Evolutionary conservation across 1,140 invertebrate species (phyloP), one percentile per base, ranked within the genome.

Genomic region (Polypedilum vanderplanki): DNA sequence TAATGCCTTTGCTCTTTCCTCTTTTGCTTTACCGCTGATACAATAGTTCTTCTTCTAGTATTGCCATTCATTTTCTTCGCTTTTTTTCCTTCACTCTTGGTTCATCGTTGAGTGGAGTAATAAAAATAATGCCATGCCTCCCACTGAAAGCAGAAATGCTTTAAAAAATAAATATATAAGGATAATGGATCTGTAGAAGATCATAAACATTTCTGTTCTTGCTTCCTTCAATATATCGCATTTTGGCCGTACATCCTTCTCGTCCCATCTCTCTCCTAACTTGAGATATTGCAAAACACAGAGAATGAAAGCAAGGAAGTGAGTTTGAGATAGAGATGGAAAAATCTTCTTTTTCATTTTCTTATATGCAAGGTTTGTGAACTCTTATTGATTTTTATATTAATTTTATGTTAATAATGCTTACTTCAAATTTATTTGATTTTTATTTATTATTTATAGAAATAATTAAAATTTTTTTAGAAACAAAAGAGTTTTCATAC

Each of bases 41-140:
- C 46, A 57, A n/a, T 57, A 57, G 24, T 57, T 57, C 12, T 57
- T 57, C 3, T n/a, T 57, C 46, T 57, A 57, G 46, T 4, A n/a
- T 57, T 33, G 24, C 24, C 24, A 33, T 33, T 33, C 24, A 33
- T 33, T 33, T 33, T 33, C 5, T 33, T 33, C 24, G 1, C 24
- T 1, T 33, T 57, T 15, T 15, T 15, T 15, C n/a, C n/a, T n/a
- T n/a, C n/a, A n/a, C n/a, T 57, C 41, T 46, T 15, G n/a, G 12
- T 57, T 57, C 12, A 57, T n/a, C 46, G 46, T 57, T 57, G 46
- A 70, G 65, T 20, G 18, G 20, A 70, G 65, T 70, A 70, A 70
- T 70, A 70, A 70, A 70, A 70, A 70, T 70, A 22, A 70, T 18
- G 17, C 65, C 17, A 70, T 70, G 65, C 46, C 46, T 57, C 46